Evolutionary conservation across 1,140 invertebrate genomes (phyloP).

Genomic region (Sitodiplosis mosellana): DNA sequence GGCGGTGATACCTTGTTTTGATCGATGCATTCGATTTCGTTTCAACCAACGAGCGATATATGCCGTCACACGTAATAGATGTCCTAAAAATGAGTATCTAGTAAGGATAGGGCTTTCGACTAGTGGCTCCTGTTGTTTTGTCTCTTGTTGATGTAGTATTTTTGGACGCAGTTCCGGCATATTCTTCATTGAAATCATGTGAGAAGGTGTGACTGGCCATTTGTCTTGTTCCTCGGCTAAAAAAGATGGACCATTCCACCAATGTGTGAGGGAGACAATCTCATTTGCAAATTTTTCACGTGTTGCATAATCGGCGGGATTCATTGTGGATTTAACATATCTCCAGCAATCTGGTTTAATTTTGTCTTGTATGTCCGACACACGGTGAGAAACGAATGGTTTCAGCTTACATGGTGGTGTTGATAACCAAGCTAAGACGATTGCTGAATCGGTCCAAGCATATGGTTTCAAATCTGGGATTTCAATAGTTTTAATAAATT

Average conservation of each 20-base stretch:
- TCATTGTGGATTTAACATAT: slow-evolving; percentile 9
- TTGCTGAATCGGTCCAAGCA: slow-evolving; percentile 25
- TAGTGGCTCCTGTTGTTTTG: background rate
- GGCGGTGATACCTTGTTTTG: background rate
- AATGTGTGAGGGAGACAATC: background rate
- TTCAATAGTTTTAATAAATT: slow-evolving; percentile 9
- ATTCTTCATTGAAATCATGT: background rate
- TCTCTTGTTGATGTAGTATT: background rate
- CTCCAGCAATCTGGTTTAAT: slow-evolving; percentile 6
- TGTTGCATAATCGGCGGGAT: slow-evolving; percentile 12
- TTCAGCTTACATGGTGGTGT: slow-evolving; percentile 10
- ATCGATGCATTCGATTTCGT: background rate
- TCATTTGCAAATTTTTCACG: slow-evolving; percentile 3
- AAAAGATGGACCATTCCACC: background rate
- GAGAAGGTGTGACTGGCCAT: background rate
- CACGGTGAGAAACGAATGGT: slow-evolving; percentile 19
- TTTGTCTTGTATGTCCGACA: slow-evolving; percentile 15
- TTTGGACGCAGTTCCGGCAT: background rate
- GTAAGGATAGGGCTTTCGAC: background rate
- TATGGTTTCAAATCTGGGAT: slow-evolving; percentile 6
- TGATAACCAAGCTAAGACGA: slow-evolving; percentile 22
- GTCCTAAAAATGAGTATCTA: background rate
- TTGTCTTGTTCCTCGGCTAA: background rate
- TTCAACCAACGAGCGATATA: background rate
- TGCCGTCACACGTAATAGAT: slow-evolving; percentile 1